These are phyloP conservation scores for Seriola quinqueradiata DNA, from an alignment of 2,113 vertebrate genomes.

Conservation along the genomic window DNA sequence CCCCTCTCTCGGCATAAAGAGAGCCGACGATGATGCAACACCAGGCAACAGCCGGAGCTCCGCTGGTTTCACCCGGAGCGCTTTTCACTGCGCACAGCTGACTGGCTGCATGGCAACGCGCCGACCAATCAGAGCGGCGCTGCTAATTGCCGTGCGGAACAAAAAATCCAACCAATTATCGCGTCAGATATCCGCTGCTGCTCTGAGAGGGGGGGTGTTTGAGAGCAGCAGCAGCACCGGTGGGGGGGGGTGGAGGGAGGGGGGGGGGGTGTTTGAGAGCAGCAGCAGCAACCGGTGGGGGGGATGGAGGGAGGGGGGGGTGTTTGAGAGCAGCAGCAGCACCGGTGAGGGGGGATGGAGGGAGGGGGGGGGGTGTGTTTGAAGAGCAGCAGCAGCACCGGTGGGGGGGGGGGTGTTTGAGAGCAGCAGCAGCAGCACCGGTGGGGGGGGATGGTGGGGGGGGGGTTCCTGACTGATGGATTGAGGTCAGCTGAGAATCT, in stretches of 20 bases:
- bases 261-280: neutral
- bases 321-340: neutral
- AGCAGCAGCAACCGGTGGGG: no score
- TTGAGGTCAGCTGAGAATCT: conserved; percentile 26
- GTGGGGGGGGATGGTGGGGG: neutral
- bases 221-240: neutral
- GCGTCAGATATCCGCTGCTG: neutral
- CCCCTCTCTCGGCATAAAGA: conserved; percentile 73
- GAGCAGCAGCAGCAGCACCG: no score
- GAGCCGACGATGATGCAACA: conserved; percentile 84
- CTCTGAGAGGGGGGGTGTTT: no score
- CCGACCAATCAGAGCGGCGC: conserved; percentile 62
- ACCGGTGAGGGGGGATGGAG: neutral
- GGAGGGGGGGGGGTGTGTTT: no score
- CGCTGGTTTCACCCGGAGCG: conserved; percentile 63
- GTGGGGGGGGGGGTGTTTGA: neutral
- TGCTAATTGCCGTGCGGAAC: conserved; percentile 37
- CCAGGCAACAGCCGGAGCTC: conserved; percentile 72
- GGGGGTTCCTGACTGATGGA: conserved; percentile 21
- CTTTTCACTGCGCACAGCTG: conserved; percentile 68
- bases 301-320: fast-evolving
- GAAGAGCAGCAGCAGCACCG: neutral
- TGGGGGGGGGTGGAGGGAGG: neutral
- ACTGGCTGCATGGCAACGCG: conserved; percentile 73
- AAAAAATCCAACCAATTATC: conserved; percentile 45